These are phyloP conservation scores for Siderastrea siderea DNA, from an alignment of 92 coral and sea anemone genomes.

Conservation along the genomic window DNA sequence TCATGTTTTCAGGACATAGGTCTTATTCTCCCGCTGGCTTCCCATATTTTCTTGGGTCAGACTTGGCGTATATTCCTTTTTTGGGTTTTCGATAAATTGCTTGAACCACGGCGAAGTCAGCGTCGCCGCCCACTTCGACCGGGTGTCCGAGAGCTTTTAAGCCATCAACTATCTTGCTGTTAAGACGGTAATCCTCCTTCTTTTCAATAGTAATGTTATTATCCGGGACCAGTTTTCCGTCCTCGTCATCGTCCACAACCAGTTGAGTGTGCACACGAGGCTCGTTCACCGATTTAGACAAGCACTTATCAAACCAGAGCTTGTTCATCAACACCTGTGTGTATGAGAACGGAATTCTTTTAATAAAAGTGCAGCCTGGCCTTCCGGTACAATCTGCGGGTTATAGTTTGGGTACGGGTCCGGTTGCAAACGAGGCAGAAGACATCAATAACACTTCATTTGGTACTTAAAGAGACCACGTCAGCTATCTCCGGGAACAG, in stretches of 20 bases:
- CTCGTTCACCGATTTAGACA: conserved; percentile 61
- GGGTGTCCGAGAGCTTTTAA: conserved; percentile 70
- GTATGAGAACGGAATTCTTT: too few species aligned
- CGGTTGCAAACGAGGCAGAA: too few species aligned
- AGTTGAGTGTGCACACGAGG: conserved; percentile 83
- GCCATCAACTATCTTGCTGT: conserved; percentile 43
- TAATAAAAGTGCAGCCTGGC: too few species aligned
- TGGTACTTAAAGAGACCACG: too few species aligned
- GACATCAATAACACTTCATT: too few species aligned
- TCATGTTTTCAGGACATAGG: too few species aligned
- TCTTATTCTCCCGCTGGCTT: conserved; percentile 72
- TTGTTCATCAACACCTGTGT: conserved; percentile 81
- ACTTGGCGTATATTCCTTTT: conserved; percentile 59
- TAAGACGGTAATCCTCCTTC: conserved; percentile 29
- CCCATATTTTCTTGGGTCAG: conserved; percentile 83
- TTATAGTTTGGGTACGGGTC: too few species aligned
- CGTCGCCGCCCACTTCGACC: background rate
- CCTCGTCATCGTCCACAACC: too few species aligned
- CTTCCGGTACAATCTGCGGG: too few species aligned
- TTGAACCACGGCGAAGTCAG: conserved; percentile 64
- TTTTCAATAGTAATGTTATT: conserved; percentile 34
- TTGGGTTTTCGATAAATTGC: conserved; percentile 62
- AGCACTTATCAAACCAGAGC: conserved; percentile 76
- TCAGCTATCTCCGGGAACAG: too few species aligned
- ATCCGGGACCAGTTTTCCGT: too few species aligned